phyloP scores from a whole-genome alignment of 2,888 invertebrate species.

The Meliscaeva auricollis region DNA sequence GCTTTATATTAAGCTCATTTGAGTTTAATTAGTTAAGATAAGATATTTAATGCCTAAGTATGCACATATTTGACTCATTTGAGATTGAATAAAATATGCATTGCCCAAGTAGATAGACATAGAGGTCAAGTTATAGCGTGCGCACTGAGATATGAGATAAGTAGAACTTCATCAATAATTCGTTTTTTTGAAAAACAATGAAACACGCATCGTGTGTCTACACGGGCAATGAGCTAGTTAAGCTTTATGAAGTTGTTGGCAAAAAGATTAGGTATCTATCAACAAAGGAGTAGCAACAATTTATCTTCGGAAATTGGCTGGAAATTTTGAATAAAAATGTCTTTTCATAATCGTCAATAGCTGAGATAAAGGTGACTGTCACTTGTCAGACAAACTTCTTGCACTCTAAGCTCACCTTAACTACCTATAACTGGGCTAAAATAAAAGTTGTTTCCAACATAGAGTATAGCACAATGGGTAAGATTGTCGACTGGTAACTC shows the following conservation, averaged over 20 bases:
- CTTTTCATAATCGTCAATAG: no score
- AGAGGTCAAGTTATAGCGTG: slow-evolving; percentile 53
- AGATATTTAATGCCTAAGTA: slow-evolving; percentile 10
- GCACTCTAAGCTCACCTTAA: no score
- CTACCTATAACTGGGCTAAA: no score
- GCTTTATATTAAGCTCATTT: slow-evolving; percentile 41
- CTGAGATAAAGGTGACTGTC: no score
- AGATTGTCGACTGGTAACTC: no score
- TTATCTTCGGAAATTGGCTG: background rate
- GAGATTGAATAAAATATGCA: background rate
- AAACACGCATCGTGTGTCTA: slow-evolving; percentile 25
- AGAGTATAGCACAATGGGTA: no score
- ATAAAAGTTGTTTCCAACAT: no score
- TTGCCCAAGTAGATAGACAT: background rate
- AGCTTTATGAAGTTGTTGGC: slow-evolving; percentile 2
- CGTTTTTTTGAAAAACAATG: background rate
- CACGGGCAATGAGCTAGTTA: background rate
- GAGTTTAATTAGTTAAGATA: slow-evolving; percentile 43
- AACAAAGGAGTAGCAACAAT: background rate
- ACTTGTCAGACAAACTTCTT: no score
- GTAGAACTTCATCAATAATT: slow-evolving; percentile 38
- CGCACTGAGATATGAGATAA: slow-evolving; percentile 44
- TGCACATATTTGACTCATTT: slow-evolving; percentile 20
- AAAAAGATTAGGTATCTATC: slow-evolving; percentile 11
- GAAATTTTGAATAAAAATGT: no score